These are phyloP conservation scores for Mormyrus lacerda DNA, from an alignment of 2,113 vertebrate species.

Conservation along the genomic window DNA sequence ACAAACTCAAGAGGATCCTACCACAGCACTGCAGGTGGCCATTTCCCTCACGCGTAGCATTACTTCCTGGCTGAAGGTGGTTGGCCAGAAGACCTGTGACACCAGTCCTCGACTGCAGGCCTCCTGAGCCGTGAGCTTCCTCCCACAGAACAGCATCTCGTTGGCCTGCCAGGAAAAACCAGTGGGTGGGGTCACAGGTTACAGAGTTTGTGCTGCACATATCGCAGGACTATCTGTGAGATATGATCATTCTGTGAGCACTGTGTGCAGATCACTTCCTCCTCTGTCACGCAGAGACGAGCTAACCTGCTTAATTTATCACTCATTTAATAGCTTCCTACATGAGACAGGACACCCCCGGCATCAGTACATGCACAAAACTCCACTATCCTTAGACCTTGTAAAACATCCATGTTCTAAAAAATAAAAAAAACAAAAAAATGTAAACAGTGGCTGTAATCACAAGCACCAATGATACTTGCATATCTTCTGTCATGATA, in stretches of 20 bases:
- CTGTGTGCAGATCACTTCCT: neutral
- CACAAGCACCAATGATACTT: neutral
- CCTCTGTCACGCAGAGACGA: neutral
- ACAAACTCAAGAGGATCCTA: constrained; percentile 49
- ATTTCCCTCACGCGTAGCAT: constrained; percentile 95
- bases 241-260: neutral
- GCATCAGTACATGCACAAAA: neutral
- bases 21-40: constrained; percentile 91
- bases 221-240: neutral
- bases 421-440: neutral
- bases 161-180: constrained; percentile 72
- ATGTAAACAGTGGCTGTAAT: neutral
- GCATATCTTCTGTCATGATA: neutral
- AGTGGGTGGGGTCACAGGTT: neutral
- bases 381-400: neutral
- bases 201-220: neutral
- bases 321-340: neutral
- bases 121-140: constrained; percentile 92
- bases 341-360: neutral
- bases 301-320: neutral
- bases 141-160: constrained; percentile 94
- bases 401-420: neutral
- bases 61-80: constrained; percentile 94
- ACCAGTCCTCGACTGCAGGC: constrained; percentile 90
- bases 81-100: constrained; percentile 98